Evolutionary conservation across 2,797 vertebrate species (phyloP), one percentile per base, ranked within the genome.

Genomic region (Phataginus tricuspis): DNA sequence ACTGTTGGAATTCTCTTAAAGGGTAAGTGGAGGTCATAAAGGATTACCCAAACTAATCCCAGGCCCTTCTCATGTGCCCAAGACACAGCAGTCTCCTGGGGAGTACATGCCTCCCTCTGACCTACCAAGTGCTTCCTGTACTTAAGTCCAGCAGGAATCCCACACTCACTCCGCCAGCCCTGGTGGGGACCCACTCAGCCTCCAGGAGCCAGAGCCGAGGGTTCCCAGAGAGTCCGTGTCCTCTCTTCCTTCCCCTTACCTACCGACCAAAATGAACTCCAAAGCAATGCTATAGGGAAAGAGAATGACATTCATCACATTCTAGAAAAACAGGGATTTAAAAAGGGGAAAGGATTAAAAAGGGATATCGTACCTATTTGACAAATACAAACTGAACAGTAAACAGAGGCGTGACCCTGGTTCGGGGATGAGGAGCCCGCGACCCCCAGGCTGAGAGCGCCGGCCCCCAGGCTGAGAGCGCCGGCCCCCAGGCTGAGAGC

Each of bases 231-330:
- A 53, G 19, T 45, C 37, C 37, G 4, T 61, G 27, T 82, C 84
- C n/a, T 89, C 57, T 88, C 42, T 87, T 45, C 39, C 45, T 89
- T 75, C 16, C 55, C 94, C 4, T 78, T 83, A 53, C 29, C 11
- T 2, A 25, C 3, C 21, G 31, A 34, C 19, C 49, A 61, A 42
- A 90, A 78, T 61, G 74, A 86, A 59, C 69, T 37, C 37, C 21
- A 85, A 74, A 27, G 19, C 49, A 77, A 69, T 39, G 90, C 71
- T 66, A 85, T 80, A 93, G 29, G 72, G n/a, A 72, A 95, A 86
- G 75, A 79, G 57, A 71, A 51, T 79, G 69, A 87, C 92, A 63
- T 37, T 77, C 92, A 89, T 34, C 29, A 90, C 59, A 31, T 78
- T 72, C 51, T 64, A 78, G 63, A 86, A 92, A 83, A 89, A 31